phyloP scores from a whole-genome alignment of 35 echinoderm and acorn worm genomes.

The Heliocidaris tuberculata region DNA sequence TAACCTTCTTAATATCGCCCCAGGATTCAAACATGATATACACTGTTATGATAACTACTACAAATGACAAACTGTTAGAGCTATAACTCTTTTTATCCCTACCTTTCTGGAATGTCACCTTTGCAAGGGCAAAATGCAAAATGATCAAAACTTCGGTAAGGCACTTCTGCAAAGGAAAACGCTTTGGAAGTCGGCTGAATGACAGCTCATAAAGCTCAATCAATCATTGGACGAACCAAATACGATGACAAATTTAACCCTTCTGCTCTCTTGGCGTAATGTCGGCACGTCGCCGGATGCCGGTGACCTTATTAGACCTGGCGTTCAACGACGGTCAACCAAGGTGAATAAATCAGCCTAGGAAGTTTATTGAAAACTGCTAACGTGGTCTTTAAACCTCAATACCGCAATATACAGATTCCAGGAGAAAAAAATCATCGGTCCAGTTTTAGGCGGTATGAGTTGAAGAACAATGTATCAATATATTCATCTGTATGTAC shows the following conservation, averaged over 20 bases:
- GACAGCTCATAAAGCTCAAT: neutral
- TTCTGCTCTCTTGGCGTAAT: neutral
- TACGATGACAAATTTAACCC: neutral
- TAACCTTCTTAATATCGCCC: too few relatives aligned
- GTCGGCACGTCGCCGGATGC: neutral
- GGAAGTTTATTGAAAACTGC: neutral
- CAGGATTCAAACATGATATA: too few relatives aligned
- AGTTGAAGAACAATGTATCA: neutral
- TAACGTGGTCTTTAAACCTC: neutral
- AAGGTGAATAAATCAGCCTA: neutral
- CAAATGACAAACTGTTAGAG: too few relatives aligned
- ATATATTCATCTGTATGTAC: neutral
- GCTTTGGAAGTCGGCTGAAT: neutral
- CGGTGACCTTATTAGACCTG: neutral
- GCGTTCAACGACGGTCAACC: neutral
- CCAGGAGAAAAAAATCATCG: neutral
- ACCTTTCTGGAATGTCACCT: neutral
- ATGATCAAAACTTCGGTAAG: neutral
- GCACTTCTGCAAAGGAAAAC: neutral
- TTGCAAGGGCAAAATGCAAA: neutral
- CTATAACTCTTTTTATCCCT: neutral
- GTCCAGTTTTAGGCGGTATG: neutral
- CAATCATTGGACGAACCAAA: neutral
- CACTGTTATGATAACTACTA: too few relatives aligned
- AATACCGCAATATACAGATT: neutral